These are phyloP conservation scores for Oryzias javanicus DNA, from an alignment of 2,113 vertebrate species.

Conservation along the genomic window DNA sequence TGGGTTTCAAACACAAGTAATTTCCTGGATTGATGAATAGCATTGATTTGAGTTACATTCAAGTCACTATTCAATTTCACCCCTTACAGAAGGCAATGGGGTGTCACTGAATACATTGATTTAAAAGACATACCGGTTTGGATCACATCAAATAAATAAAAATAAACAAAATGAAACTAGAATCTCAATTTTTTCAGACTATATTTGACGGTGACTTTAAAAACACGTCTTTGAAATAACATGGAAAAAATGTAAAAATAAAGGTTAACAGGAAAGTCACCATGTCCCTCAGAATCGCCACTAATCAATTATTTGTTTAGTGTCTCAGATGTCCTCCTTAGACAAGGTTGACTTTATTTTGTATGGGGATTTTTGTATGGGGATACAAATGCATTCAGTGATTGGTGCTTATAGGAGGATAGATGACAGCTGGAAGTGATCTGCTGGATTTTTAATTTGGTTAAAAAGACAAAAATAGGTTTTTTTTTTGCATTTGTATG, in stretches of 20 bases:
- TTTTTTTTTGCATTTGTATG: neutral
- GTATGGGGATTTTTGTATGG: neutral
- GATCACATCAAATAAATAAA: constrained; percentile 21
- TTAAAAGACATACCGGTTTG: constrained; percentile 51
- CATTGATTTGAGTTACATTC: constrained; percentile 74
- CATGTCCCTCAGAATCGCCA: neutral
- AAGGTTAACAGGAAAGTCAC: neutral
- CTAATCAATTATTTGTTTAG: neutral
- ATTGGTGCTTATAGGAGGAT: too few species aligned
- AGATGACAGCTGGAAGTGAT: too few species aligned
- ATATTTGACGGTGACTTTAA: too few species aligned
- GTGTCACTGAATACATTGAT: constrained; percentile 72
- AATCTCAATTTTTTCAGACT: neutral
- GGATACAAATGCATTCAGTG: neutral
- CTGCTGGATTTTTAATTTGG: too few species aligned
- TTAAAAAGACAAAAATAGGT: too few species aligned
- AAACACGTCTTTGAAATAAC: too few species aligned
- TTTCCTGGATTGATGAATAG: constrained; percentile 76
- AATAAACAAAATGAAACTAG: constrained; percentile 13
- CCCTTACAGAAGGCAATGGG: constrained; percentile 70
- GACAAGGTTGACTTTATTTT: neutral
- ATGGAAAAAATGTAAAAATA: too few species aligned
- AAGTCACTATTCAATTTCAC: constrained; percentile 75
- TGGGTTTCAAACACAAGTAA: constrained; percentile 70
- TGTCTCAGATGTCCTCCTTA: neutral